Percentiles rank a stretch among this genome's conserved stretches.
These are phyloP conservation scores for Pseudopodoces humilis DNA, from an alignment of 2,113 vertebrate genomes.

Conservation along the genomic window DNA sequence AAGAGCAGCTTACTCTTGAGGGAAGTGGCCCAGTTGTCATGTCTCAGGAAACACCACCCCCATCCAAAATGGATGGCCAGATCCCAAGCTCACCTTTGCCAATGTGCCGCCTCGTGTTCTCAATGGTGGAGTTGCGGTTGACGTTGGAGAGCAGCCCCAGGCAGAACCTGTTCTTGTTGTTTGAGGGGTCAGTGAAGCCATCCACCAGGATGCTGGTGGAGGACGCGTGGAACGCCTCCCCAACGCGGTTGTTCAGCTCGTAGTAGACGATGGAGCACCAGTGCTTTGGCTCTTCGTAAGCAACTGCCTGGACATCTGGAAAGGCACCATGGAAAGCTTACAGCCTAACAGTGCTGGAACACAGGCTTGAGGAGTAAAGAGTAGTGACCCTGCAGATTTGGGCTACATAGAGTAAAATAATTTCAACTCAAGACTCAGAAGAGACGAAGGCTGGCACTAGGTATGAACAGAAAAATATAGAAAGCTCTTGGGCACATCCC, in stretches of 20 bases:
- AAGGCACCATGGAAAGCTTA: slow-evolving; percentile 53
- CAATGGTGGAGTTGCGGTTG: slow-evolving; percentile 98
- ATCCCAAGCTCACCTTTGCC: slow-evolving; percentile 85
- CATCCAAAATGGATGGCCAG: accelerated
- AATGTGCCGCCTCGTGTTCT: slow-evolving; percentile 96
- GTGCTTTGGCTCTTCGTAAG: slow-evolving; percentile 96
- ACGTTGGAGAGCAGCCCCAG: slow-evolving; percentile 97
- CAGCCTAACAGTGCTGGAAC: not conserved
- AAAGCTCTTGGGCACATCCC: not conserved
- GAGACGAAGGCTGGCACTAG: not conserved
- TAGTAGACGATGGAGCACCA: slow-evolving; percentile 99
- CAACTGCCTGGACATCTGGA: slow-evolving; percentile 95
- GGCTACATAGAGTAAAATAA: not conserved
- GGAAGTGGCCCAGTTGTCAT: not conserved
- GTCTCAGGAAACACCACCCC: accelerated
- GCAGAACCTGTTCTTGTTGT: slow-evolving; percentile 98
- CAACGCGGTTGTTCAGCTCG: slow-evolving; percentile 97
- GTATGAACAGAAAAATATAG: not conserved
- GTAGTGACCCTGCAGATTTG: not conserved
- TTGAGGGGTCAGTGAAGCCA: slow-evolving; percentile 98
- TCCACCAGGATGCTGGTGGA: slow-evolving; percentile 97
- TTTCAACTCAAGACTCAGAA: not conserved
- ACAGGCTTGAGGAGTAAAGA: not conserved
- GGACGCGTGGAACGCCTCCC: slow-evolving; percentile 95
- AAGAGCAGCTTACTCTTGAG: not conserved